Conservation (phyloP, 2,888 invertebrate genomes). For the Leptopterna dolabrata region DNA sequence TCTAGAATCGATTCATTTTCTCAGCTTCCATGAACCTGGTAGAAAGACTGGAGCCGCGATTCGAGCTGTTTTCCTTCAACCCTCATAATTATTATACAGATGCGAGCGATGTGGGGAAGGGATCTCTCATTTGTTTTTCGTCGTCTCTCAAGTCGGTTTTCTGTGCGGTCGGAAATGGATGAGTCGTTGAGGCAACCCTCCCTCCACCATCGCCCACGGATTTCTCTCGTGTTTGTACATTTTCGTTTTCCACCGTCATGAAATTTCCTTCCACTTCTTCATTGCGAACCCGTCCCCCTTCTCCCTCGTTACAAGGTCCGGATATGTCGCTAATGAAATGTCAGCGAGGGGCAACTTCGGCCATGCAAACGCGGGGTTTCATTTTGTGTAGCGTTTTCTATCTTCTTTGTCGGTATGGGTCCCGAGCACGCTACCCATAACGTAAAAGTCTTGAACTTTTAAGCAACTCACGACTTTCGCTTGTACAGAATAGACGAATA, state of each 20-base stretch:
- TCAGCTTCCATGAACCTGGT: too few species aligned
- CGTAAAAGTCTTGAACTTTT: constrained; percentile 8
- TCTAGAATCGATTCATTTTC: too few species aligned
- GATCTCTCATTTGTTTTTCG: not conserved
- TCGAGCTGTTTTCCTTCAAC: too few species aligned
- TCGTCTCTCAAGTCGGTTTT: not conserved
- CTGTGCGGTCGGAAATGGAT: not conserved
- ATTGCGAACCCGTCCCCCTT: not conserved
- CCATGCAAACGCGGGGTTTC: constrained; percentile 8
- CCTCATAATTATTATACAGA: too few species aligned
- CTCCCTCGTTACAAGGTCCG: not conserved
- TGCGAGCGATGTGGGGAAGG: not conserved
- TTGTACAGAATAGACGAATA: not conserved
- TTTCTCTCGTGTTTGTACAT: constrained; percentile 8
- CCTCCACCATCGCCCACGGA: too few species aligned
- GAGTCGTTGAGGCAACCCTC: not conserved
- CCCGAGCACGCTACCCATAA: constrained; percentile 27
- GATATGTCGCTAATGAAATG: constrained; percentile 46
- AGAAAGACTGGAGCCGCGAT: too few species aligned
- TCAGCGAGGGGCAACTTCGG: not conserved
- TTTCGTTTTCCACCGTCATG: constrained; percentile 14
- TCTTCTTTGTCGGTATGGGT: constrained; percentile 2
- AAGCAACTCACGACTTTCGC: not conserved
- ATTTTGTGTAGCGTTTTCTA: not conserved
- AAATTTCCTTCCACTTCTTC: not conserved